Evolutionary conservation across 2,113 vertebrate genomes (phyloP), one percentile per base, ranked within the genome.

Genomic region (Gobio gobio): DNA sequence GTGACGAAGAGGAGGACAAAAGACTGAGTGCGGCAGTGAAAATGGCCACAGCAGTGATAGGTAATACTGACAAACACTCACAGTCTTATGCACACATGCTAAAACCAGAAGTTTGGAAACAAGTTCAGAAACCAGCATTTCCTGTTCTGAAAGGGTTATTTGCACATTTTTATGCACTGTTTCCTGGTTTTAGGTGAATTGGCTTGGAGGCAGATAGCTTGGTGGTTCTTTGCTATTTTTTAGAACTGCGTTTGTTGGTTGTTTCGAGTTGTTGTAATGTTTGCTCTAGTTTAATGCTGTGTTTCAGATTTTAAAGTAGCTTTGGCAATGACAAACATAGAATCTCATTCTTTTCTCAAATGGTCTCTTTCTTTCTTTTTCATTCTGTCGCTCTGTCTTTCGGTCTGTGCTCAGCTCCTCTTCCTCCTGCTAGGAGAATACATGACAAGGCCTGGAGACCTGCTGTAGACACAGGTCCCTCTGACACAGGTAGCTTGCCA

Each of bases 1-100:
- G 96, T 0, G 97, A 97, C 0, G 96, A 82, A 24, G 80, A 97
- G 29, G 94, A 95, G 5, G 94, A 94, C 3, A 91, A 86, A 77
- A 91, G 84, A 72, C 5, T 78, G 40, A 87, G 82, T 84, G 74
- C 83, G 14, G 91, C 89, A 51, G 13, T 84, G 5, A 87, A 81
- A 82, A 88, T 77, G 24, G 51, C 86, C 33, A 16, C 81, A 29
- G 73, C 85, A 12, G 61, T 84, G 29, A 83, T 90, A 64, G 93
- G 94, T 94, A 83, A 61, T 36, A 36, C n/a, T 29, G 47, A 54
- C 74, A 76, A 12, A 29, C 10, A 43, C 74, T 20, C 26, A 5
- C 40, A 29, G 10, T 54, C 12, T 49, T n/a, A 51, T 9, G 54
- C 40, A n/a, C 20, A 40, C 13, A n/a, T 13, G 36, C n/a, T 75